Evolutionary conservation across 1,140 invertebrate species (phyloP), one percentile per base, ranked within the genome.

Genomic region (Zaprionus taronus): DNA sequence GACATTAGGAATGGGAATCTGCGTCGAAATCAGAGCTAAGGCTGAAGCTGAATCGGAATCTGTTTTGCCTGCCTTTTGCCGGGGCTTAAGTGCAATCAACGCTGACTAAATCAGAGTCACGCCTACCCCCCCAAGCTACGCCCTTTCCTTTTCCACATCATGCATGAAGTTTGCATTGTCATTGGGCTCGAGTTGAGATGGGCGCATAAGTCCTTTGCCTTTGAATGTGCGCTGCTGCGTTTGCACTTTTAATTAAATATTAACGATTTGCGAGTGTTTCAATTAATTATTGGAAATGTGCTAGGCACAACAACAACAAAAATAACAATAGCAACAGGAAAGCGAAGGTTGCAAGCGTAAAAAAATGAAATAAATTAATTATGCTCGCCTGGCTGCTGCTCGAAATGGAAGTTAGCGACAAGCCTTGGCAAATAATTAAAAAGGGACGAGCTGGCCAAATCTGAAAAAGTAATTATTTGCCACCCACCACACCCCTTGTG

Each of bases 391-490:
- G 62, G 77, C 60, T 77, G 58, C 15, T 31, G 41, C 41, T n/a
- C 51, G 36, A 49, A 51, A 44, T 80, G 58, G 60, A 66, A 70
- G 72, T 66, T 68, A 73, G 77, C 84, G 79, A 83, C 83, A 87
- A 80, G 69, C 77, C 62, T 66, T 79, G 79, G 63, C 70, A 87
- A 89, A 87, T 89, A 87, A 87, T 87, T 87, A 87, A 87, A 87
- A 89, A 89, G 70, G 84, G 84, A 84, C 80, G 69, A 55, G 72
- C 72, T 70, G 77, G 72, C 79, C 71, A 79, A 89, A 83, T 89
- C 78, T 83, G 84, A 81, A 81, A 87, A 87, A 87, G 83, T 84
- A 89, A 87, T 87, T 87, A 87, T 87, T 89, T 81, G 84, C 31
- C 31, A 56, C 62, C 60, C 73, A 58, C 47, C 9, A 47, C 62